A percentile compares a stretch with the other conserved stretches of the same genome.
Evolutionary conservation across 2,113 vertebrate species (phyloP).

Genomic region (Spermophilus dauricus): DNA sequence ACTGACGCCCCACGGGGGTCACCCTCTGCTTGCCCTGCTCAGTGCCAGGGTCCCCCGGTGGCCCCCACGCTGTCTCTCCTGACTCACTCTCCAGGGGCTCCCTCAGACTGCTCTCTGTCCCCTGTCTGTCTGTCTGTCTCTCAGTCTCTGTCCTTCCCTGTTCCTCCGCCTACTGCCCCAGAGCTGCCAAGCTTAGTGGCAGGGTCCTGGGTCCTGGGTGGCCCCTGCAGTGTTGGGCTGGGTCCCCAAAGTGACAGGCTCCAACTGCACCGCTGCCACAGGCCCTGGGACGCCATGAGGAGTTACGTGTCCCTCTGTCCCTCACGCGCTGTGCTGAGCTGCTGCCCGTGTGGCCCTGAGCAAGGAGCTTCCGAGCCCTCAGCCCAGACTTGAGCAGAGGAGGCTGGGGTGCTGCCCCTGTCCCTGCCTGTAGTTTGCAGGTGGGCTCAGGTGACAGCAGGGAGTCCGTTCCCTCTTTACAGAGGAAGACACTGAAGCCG

Average conservation of each 20-base stretch:
- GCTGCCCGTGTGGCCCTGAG: too few species aligned
- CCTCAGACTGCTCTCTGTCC: neutral
- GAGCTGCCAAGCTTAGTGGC: neutral
- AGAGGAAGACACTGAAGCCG: neutral
- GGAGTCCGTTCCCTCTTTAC: neutral
- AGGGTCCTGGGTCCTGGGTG: neutral
- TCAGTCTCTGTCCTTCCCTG: neutral
- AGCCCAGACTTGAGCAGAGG: too few species aligned
- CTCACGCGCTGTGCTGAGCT: too few species aligned
- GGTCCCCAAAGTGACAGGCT: neutral
- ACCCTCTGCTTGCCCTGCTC: neutral
- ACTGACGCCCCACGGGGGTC: accelerated
- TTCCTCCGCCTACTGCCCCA: neutral
- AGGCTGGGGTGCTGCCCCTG: too few species aligned
- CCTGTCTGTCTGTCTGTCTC: neutral
- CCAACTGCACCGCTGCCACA: neutral
- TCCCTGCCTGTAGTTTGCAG: too few species aligned
- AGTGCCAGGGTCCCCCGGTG: too few species aligned
- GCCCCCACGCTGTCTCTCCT: neutral
- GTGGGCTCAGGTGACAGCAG: neutral
- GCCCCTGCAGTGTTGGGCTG: neutral
- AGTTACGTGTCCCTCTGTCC: too few species aligned
- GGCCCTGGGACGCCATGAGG: neutral
- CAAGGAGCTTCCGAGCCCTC: too few species aligned
- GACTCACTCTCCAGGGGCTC: too few species aligned